Conservation (phyloP, 2,113 vertebrate species). For the Stigmatopora argus region DNA sequence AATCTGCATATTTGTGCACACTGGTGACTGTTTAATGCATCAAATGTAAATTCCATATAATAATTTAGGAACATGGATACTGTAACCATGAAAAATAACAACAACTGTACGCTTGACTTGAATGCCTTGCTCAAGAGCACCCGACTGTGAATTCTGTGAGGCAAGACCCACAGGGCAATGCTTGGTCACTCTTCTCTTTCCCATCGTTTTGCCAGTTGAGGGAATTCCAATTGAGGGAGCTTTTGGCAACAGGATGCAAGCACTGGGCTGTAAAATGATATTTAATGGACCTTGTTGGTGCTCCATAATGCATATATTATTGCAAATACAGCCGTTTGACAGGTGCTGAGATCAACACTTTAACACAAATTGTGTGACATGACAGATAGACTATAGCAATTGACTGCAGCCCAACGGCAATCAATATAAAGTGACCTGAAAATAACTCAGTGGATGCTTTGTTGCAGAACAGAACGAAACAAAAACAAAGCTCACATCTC, state of each 20-base stretch:
- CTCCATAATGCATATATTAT: background rate
- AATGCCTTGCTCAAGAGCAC: background rate
- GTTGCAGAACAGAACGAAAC: constrained; percentile 1
- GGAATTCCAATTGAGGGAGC: background rate
- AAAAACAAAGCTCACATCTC: background rate
- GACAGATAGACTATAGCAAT: constrained; percentile 15
- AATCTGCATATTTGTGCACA: background rate
- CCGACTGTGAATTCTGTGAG: background rate
- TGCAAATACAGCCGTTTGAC: constrained; percentile 8
- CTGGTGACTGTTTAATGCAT: background rate
- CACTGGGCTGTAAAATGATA: background rate
- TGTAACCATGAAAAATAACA: background rate
- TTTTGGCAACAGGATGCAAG: background rate
- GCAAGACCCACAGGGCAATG: background rate
- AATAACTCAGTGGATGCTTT: constrained; percentile 9
- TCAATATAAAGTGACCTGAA: constrained; percentile 19
- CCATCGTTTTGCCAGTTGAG: background rate
- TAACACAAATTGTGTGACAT: constrained; percentile 14
- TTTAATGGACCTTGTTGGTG: background rate
- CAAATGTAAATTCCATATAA: background rate
- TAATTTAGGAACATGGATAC: background rate
- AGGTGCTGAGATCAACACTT: constrained; percentile 22
- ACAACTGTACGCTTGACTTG: background rate
- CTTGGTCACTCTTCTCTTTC: background rate
- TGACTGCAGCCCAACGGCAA: constrained; percentile 20